Evolutionary conservation across 2,113 vertebrate species (phyloP), one percentile per base, ranked within the genome.

Genomic region (Thermophis baileyi): DNA sequence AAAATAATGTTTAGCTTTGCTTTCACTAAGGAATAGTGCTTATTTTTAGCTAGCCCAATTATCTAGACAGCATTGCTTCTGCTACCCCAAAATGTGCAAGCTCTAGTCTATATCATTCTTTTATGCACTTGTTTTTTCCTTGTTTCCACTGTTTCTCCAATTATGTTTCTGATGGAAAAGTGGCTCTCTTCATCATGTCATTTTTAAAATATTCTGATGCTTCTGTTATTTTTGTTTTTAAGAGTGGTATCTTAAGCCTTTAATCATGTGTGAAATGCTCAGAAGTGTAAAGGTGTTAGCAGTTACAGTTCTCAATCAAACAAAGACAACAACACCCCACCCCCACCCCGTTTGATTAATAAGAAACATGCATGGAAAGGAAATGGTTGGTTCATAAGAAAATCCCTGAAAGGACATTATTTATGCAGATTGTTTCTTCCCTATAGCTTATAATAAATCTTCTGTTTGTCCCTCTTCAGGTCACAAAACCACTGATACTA

Each of bases 391-490:
- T 27, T 27, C 2, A 27, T 60, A 35, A 27, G 25, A 25, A 60
- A 60, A 27, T 27, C 57, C 57, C 9, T 27, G 57, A 27, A 60
- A 27, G 57, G 25, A 27, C 25, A 60, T 60, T 60, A 27, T 60
- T 25, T 60, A 60, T 27, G 9, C 25, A 60, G 10, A 6, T 8
- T 30, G 4, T 46, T 55, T 57, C 40, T 81, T 53, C 30, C 18
- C 46, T 57, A 6, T 24, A n/a, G 6, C 16, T 85, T 20, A 86
- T 93, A 35, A 87, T 9, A 63, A 12, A 10, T 90, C 95, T 85
- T 94, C 94, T 94, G 53, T 95, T 63, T 95, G 88, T 97, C 94
- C 95, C 92, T 90, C 94, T 92, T 18, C 89, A 96, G 97, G 96
- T 96, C 94, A 96, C 91, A 92, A 89, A 44, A 96, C 94, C 93